Conservation (phyloP, 2,113 vertebrate species). For the Lasiurus borealis region DNA sequence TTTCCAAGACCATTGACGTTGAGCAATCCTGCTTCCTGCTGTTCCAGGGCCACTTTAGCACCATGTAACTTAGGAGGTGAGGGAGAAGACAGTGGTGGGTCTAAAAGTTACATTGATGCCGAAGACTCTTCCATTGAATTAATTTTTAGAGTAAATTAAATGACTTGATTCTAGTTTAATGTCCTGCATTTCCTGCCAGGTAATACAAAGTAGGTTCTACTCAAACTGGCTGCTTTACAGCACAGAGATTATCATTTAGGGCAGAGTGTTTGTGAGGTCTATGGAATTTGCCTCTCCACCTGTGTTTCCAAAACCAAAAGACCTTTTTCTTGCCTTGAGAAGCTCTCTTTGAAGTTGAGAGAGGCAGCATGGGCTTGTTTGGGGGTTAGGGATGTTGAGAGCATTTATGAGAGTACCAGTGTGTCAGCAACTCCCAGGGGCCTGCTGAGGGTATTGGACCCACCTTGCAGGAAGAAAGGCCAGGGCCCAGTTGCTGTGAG, state of each 20-base stretch:
- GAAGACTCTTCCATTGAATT: background rate
- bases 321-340: conserved; percentile 16
- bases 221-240: background rate
- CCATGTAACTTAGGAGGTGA: background rate
- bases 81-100: background rate
- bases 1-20: background rate
- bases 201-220: background rate
- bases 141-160: conserved; percentile 29
- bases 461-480: background rate
- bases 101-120: background rate
- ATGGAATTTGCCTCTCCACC: background rate
- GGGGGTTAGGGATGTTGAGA: background rate
- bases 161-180: background rate
- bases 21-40: background rate
- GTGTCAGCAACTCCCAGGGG: background rate
- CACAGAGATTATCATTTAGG: background rate
- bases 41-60: background rate
- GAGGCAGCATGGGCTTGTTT: background rate
- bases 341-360: conserved; percentile 22
- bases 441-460: background rate
- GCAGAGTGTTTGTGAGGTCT: background rate
- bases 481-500: background rate
- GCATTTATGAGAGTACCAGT: background rate
- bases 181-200: background rate
- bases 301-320: conserved; percentile 40